Evolutionary conservation across 1,140 invertebrate species (phyloP).

Genomic region (Oreohelix idahoensis): DNA sequence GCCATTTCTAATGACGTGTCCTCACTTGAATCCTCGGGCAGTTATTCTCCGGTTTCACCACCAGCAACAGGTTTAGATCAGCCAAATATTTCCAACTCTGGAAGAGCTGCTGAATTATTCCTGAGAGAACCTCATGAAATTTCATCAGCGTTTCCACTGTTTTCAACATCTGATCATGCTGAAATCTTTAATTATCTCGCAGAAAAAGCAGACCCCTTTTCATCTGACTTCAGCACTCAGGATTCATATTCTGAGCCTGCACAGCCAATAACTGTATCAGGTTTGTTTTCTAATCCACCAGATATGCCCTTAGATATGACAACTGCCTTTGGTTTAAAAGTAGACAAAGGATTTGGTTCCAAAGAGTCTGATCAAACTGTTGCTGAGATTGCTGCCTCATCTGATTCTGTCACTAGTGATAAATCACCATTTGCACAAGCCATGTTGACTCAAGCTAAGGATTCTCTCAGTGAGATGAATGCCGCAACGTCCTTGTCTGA

Average conservation of each 20-base stretch:
- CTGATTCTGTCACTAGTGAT: background rate
- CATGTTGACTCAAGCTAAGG: background rate
- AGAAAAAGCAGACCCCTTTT: background rate
- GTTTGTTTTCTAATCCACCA: background rate
- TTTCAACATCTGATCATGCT: constrained; percentile 3
- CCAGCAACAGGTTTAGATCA: background rate
- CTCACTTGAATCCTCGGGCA: constrained; percentile 14
- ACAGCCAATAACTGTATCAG: background rate
- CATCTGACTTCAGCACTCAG: background rate
- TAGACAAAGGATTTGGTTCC: background rate
- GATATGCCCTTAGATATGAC: constrained; percentile 38
- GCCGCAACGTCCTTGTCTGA: background rate
- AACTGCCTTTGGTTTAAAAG: background rate
- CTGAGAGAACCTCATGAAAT: constrained; percentile 13
- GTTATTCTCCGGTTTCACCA: constrained; percentile 40
- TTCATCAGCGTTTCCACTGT: background rate
- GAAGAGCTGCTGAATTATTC: constrained; percentile 8
- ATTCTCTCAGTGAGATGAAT: background rate
- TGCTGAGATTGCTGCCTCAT: background rate
- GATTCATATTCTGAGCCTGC: background rate
- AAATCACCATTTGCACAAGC: constrained; percentile 13
- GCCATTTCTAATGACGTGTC: constrained; percentile 6
- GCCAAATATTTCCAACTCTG: background rate
- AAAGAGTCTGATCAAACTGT: background rate
- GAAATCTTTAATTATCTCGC: constrained; percentile 18